Evolutionary conservation across 2,888 invertebrate species (phyloP).

Genomic region (Mantis religiosa): DNA sequence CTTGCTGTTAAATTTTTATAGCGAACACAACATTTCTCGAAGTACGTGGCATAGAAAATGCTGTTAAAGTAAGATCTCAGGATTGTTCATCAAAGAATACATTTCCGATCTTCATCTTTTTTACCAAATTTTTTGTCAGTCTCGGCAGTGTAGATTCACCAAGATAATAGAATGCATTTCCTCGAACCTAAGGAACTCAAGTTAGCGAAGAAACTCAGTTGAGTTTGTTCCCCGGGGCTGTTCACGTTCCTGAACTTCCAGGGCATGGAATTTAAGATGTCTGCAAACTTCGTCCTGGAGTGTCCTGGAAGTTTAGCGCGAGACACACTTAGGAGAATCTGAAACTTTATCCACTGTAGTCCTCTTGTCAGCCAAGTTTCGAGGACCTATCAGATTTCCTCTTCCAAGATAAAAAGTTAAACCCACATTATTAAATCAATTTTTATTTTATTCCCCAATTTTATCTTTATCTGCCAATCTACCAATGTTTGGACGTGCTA

Average conservation of each 20-base stretch:
- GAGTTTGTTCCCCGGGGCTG: neutral
- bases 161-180: neutral
- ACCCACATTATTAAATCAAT: neutral
- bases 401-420: neutral
- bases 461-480: neutral
- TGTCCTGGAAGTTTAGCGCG: neutral
- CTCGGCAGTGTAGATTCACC: too few relatives aligned
- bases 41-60: too few relatives aligned
- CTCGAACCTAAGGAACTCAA: neutral
- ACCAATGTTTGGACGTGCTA: too few relatives aligned
- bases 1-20: too few relatives aligned
- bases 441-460: neutral
- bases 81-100: too few relatives aligned
- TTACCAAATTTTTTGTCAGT: too few relatives aligned
- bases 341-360: neutral
- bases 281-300: neutral
- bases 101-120: too few relatives aligned
- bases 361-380: neutral
- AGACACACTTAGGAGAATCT: neutral
- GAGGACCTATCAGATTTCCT: neutral
- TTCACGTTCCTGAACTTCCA: neutral
- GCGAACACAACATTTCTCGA: too few relatives aligned
- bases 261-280: neutral
- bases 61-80: too few relatives aligned
- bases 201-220: neutral